These are phyloP conservation scores for Phalacrocorax carbo DNA, from an alignment of 2,113 vertebrate species.

Conservation along the genomic window DNA sequence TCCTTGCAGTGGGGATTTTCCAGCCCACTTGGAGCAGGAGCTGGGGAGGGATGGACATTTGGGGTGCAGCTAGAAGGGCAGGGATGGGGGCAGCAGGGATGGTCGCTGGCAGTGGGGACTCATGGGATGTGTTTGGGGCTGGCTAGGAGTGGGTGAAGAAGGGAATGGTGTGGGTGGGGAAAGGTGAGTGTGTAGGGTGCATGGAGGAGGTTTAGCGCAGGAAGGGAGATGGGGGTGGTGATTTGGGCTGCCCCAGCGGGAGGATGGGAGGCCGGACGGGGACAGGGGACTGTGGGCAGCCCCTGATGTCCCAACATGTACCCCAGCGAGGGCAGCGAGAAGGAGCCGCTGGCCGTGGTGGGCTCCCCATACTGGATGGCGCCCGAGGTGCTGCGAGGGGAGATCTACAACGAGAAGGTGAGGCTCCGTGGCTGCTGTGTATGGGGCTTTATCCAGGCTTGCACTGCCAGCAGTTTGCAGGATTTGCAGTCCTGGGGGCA, in stretches of 20 bases:
- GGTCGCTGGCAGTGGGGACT: rapidly evolving
- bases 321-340: slow-evolving; percentile 80
- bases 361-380: slow-evolving; percentile 99
- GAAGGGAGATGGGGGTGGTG: background rate
- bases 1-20: background rate
- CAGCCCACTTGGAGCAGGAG: background rate
- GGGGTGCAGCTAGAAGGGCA: background rate
- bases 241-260: background rate
- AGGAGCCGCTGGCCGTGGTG: slow-evolving; percentile 88
- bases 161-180: rapidly evolving
- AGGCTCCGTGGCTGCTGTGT: rapidly evolving
- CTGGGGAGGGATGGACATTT: background rate
- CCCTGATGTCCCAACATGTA: background rate
- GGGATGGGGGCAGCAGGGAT: background rate
- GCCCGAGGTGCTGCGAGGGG: slow-evolving; percentile 90
- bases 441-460: background rate
- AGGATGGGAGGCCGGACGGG: background rate
- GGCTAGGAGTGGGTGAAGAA: background rate
- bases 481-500: background rate
- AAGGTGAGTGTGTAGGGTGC: background rate
- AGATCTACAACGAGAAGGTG: slow-evolving; percentile 95
- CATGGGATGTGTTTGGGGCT: rapidly evolving
- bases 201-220: background rate
- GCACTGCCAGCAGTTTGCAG: rapidly evolving
- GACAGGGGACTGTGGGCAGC: background rate